phyloP scores from a whole-genome alignment of 2,888 invertebrate species.

The Emmelina monodactyla region DNA sequence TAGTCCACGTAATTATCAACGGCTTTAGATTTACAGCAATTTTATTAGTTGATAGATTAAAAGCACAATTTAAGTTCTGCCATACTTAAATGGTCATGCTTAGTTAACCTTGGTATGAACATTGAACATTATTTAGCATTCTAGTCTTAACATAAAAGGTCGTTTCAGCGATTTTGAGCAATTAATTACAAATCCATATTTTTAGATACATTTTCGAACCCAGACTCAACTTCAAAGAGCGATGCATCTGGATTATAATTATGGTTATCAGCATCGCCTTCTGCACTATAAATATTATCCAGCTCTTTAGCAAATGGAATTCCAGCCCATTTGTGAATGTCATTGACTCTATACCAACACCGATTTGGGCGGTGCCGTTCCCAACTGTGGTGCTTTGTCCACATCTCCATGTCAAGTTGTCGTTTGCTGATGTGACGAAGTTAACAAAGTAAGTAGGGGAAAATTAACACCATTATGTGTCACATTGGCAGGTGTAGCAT shows the following conservation, averaged over 20 bases:
- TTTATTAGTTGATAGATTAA: too few relatives aligned
- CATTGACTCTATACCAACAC: constrained; percentile 50
- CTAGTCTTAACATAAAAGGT: too few relatives aligned
- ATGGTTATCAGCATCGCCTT: constrained; percentile 42
- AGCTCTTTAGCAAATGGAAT: constrained; percentile 45
- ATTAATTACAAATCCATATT: too few relatives aligned
- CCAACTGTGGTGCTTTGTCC: constrained; percentile 55
- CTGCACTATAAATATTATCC: constrained; percentile 44
- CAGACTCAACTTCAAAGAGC: constrained; percentile 40
- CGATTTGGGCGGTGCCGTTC: constrained; percentile 56
- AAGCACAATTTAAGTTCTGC: neutral
- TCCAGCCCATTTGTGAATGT: constrained; percentile 55
- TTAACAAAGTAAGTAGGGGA: constrained; percentile 39
- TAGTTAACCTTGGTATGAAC: too few relatives aligned
- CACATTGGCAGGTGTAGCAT: too few relatives aligned
- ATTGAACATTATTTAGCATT: too few relatives aligned
- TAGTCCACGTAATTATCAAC: too few relatives aligned
- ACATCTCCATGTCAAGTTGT: constrained; percentile 43
- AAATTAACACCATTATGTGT: too few relatives aligned
- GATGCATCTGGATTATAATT: constrained; percentile 43
- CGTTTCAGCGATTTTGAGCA: neutral
- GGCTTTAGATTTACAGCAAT: too few relatives aligned
- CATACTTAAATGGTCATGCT: neutral
- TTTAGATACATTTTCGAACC: constrained; percentile 53
- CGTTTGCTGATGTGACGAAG: constrained; percentile 36